These are phyloP conservation scores for Chelmon rostratus DNA, from an alignment of 2,797 vertebrate genomes.

Conservation along the genomic window DNA sequence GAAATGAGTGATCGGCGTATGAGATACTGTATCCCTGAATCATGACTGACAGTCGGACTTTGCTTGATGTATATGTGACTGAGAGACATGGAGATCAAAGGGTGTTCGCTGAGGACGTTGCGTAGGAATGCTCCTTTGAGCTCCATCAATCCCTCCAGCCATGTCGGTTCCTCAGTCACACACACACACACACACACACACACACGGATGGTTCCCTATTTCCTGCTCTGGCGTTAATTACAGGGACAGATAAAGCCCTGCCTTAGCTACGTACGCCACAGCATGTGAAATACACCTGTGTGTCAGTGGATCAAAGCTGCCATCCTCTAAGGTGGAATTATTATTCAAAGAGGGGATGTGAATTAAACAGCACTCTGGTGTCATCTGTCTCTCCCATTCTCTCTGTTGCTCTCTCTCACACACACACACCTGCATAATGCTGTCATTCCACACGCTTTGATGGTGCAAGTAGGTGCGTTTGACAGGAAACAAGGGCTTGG, in stretches of 20 bases:
- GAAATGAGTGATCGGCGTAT: conserved; percentile 26
- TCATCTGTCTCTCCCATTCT: conserved; percentile 62
- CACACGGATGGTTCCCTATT: conserved; percentile 40
- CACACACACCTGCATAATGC: conserved; percentile 75
- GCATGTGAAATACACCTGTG: conserved; percentile 80
- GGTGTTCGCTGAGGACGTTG: conserved; percentile 36
- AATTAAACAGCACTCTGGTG: conserved; percentile 76
- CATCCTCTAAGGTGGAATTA: conserved; percentile 73
- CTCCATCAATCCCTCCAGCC: conserved; percentile 49
- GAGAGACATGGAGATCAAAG: conserved; percentile 68
- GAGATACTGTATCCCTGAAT: conserved; percentile 47
- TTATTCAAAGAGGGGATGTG: conserved; percentile 78
- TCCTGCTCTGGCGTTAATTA: conserved; percentile 79
- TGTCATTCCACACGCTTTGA: conserved; percentile 80
- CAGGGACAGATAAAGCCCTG: conserved; percentile 74
- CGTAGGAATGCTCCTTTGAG: conserved; percentile 63
- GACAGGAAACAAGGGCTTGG: conserved; percentile 80
- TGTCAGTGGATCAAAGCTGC: conserved; percentile 81
- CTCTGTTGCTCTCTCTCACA: conserved; percentile 32
- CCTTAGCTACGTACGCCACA: conserved; percentile 58
- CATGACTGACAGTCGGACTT: conserved; percentile 50
- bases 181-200: conserved; percentile 25
- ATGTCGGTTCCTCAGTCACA: conserved; percentile 40
- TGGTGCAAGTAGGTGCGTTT: conserved; percentile 78
- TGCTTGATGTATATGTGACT: conserved; percentile 51